Evolutionary conservation across 2,113 vertebrate genomes (phyloP).

Genomic region (Haemorhous mexicanus): DNA sequence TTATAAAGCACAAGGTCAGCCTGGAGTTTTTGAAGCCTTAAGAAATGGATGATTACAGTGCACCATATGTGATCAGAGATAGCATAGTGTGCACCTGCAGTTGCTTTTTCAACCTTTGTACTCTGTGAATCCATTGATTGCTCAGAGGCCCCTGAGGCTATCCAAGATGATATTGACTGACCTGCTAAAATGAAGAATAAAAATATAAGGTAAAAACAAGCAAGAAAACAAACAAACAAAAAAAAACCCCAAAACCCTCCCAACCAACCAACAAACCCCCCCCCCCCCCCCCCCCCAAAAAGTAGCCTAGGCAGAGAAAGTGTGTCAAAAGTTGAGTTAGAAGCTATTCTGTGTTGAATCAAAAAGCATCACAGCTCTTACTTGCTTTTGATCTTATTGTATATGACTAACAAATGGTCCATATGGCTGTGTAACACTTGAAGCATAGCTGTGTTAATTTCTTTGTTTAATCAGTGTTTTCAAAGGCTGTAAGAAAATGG

Average conservation of each 20-base stretch:
- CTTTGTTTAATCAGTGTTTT: neutral
- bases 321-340: neutral
- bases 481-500: neutral
- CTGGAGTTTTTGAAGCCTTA: neutral
- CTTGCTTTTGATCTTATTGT: neutral
- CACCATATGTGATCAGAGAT: neutral
- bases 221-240: no score
- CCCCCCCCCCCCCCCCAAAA: neutral
- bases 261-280: neutral
- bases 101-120: neutral
- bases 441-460: neutral
- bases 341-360: neutral
- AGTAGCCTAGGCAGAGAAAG: neutral
- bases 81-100: slow-evolving; percentile 26
- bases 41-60: slow-evolving; percentile 31
- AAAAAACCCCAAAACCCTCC: rapidly evolving
- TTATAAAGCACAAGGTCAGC: neutral
- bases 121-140: neutral
- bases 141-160: neutral
- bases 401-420: neutral
- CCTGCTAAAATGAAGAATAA: slow-evolving; percentile 1
- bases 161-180: neutral
- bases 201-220: neutral
- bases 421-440: neutral
- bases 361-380: neutral